Conservation (phyloP, 2,113 vertebrate genomes). For the Phodopus roborovskii region DNA sequence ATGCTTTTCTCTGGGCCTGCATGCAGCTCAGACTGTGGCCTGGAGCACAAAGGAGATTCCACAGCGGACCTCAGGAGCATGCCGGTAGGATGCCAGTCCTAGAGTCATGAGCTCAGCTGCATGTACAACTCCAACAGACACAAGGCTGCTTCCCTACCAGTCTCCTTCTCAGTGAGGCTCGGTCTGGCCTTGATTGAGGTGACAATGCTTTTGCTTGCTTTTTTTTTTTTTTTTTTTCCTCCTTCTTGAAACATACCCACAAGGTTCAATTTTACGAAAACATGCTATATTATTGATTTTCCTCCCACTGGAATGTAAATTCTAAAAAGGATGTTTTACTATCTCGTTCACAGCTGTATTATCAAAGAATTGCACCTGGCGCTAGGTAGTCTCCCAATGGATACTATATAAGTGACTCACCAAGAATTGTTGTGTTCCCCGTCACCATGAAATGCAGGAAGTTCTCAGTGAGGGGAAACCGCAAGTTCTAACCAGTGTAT, state of each 20-base stretch:
- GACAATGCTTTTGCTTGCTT: neutral
- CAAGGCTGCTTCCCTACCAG: neutral
- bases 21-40: neutral
- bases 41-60: neutral
- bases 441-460: neutral
- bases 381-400: neutral
- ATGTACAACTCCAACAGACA: neutral
- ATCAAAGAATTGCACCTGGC: neutral
- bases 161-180: neutral
- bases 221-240: too few relatives aligned
- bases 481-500: neutral
- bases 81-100: neutral
- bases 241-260: neutral
- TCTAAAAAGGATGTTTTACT: neutral
- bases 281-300: neutral
- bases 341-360: neutral
- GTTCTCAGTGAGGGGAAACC: neutral
- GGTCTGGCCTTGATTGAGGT: neutral
- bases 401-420: neutral
- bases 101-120: neutral
- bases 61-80: fast-evolving
- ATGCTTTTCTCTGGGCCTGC: neutral
- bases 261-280: neutral
- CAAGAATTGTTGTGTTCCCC: neutral
- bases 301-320: neutral